Base-by-base conservation (phyloP, 2,113 vertebrate genomes). In the Mus musculus region DNA sequence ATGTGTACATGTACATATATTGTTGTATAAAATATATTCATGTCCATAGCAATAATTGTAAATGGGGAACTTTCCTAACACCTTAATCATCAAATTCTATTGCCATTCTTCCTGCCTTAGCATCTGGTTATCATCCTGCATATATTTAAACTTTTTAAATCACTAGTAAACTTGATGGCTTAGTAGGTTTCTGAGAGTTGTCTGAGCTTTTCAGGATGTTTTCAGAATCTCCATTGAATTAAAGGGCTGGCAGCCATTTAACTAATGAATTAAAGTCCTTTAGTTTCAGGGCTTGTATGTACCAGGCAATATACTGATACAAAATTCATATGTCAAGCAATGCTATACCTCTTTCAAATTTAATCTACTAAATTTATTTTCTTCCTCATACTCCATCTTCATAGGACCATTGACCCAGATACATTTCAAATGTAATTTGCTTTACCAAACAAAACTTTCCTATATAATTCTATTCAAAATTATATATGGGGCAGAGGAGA, bases 81-180 rank as follows among this genome's bases (percentile, higher is more conserved):
- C 20, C 63, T 91, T 86, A 71, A 46, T 42, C 20, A 2, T 39
- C 69, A 92, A 76, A 88, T 52, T 49, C 2, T 87, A 24, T 81
- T 82, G 33, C 39, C 39, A 30, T 76, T 75, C 5, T 22, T 17
- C 77, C 65, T 63, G 33, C 82, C 52, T 81, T 81, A 73, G 5
- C 20, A 33, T 75, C 2, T 85, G n/a, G 12, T 95, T 88, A 88
- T 69, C 26, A 72, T 30, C 30, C 36, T 76, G 63, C 14, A 89
- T 89, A 86, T 69, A 63, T 86, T 92, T 95, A 30, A 20, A 56
- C 42, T 88, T 95, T 92, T 14, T 33, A 91, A 88, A 88, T 67
- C 59, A 67, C 12, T 78, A 59, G 12, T 46, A 87, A 92, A 80
- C 22, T 49, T 91, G 61, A 19, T 75, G 19, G 20, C 85, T 95